A percentile compares a stretch with the other conserved stretches of the same genome.
Evolutionary conservation across 2,113 vertebrate species (phyloP).

Genomic region (Rhinichthys klamathensis): DNA sequence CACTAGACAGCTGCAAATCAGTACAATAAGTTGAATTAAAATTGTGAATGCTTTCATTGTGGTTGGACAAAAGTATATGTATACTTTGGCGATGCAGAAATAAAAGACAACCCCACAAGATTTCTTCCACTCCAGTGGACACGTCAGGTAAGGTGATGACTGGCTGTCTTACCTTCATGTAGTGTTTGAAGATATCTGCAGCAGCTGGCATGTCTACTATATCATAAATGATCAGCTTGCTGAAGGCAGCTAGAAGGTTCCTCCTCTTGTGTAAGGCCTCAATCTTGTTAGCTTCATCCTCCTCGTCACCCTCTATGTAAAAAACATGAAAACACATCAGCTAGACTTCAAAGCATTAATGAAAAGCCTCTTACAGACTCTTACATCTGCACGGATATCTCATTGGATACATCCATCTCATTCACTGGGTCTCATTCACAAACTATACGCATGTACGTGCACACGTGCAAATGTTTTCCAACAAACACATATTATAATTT

Average conservation of each 20-base stretch:
- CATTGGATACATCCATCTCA: too few species aligned
- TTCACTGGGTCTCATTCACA: too few species aligned
- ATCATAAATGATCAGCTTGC: conserved; percentile 98
- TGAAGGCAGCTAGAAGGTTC: conserved; percentile 94
- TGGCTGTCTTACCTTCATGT: conserved; percentile 89
- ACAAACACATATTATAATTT: too few species aligned
- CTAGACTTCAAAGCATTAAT: neutral
- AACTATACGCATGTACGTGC: too few species aligned
- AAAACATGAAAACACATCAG: neutral
- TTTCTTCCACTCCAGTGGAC: neutral
- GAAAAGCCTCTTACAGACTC: neutral
- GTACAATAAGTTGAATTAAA: too few species aligned
- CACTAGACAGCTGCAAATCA: too few species aligned
- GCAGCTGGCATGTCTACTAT: conserved; percentile 98
- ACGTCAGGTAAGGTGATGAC: neutral
- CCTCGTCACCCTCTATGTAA: conserved; percentile 91
- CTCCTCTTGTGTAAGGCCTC: conserved; percentile 98
- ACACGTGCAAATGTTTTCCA: too few species aligned
- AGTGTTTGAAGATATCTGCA: conserved; percentile 99
- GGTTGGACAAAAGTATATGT: too few species aligned
- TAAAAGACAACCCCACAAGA: too few species aligned
- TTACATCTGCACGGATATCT: too few species aligned
- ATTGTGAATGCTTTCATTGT: too few species aligned
- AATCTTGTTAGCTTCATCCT: conserved; percentile 99
- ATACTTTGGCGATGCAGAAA: too few species aligned